Base-by-base conservation (phyloP, 2,113 vertebrate genomes). In the Macrotis lagotis region DNA sequence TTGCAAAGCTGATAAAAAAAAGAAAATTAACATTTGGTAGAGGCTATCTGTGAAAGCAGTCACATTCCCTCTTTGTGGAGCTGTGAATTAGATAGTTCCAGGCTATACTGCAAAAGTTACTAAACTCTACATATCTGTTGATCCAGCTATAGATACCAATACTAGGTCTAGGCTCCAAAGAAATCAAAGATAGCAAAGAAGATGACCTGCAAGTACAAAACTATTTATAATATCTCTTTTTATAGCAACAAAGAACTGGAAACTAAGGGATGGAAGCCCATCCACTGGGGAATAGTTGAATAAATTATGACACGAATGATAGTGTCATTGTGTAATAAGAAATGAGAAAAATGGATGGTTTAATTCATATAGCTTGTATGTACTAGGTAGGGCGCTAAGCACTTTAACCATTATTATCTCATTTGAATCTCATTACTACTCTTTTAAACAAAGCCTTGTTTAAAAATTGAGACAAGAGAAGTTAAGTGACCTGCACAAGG, bases 401-500 rank as follows among this genome's bases (percentile, higher is more conserved):
- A n/a, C 37, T 50, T 49, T 14, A 37, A 37, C 50, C 28, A 19
- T 19, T n/a, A 25, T 83, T 44, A 37, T 50, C n/a, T 90, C 53
- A 22, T 44, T 96, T 44, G 90, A n/a, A 90, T 53, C 52, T 53
- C 11, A 51, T 3, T 3, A 26, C 48, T 28, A 31, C 25, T 8
- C 74, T 59, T 47, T 50, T 28, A 83, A 11, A 53, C 48, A n/a
- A 44, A 19, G 31, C 44, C 91, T 83, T 49, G 48, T 24, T 59
- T 91, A n/a, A n/a, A 94, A 55, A 55, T 47, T 3, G 25, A 51
- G 49, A 28, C 12, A 53, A n/a, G 66, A 44, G 91, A 91, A 44
- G 16, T 55, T 31, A n/a, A 90, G 90, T 90, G 89, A 93, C 49
- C 49, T 95, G 26, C 94, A 89, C 48, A 88, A 83, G 51, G 22